These are phyloP conservation scores for Encarsia formosa DNA, from an alignment of 2,888 invertebrate genomes.

Conservation along the genomic window DNA sequence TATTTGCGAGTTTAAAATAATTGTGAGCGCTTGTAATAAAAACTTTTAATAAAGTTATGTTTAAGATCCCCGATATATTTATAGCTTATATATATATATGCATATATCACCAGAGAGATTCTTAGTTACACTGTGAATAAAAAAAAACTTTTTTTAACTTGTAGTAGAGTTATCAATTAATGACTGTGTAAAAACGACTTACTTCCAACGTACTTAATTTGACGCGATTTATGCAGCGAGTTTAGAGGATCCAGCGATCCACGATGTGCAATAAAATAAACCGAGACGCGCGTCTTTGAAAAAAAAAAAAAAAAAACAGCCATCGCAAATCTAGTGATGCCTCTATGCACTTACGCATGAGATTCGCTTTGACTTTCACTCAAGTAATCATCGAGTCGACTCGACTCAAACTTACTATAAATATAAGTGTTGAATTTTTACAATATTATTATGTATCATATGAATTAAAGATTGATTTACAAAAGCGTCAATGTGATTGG, in stretches of 20 bases:
- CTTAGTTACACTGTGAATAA: neutral
- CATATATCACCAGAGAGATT: neutral
- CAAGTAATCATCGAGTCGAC: too few relatives aligned
- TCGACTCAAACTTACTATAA: too few relatives aligned
- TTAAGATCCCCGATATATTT: too few relatives aligned
- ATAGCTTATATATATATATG: too few relatives aligned
- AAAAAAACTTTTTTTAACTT: neutral
- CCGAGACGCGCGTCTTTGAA: too few relatives aligned
- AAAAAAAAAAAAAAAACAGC: conserved; percentile 12
- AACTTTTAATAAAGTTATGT: too few relatives aligned
- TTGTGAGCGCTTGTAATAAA: too few relatives aligned
- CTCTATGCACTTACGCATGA: conserved; percentile 27
- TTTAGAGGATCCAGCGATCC: conserved; percentile 29
- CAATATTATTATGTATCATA: too few relatives aligned
- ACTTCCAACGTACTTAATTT: conserved; percentile 23
- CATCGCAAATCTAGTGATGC: conserved; percentile 28
- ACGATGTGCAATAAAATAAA: conserved; percentile 45
- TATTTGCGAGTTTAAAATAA: too few relatives aligned
- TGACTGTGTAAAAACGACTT: conserved; percentile 21
- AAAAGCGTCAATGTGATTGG: too few relatives aligned
- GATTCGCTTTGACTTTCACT: conserved; percentile 8
- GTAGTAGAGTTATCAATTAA: conserved; percentile 6
- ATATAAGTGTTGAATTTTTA: too few relatives aligned
- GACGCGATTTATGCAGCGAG: neutral
- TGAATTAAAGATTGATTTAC: too few relatives aligned